phyloP scores from a whole-genome alignment of 1,140 invertebrate genomes.

The Drosophila chauvacae region DNA sequence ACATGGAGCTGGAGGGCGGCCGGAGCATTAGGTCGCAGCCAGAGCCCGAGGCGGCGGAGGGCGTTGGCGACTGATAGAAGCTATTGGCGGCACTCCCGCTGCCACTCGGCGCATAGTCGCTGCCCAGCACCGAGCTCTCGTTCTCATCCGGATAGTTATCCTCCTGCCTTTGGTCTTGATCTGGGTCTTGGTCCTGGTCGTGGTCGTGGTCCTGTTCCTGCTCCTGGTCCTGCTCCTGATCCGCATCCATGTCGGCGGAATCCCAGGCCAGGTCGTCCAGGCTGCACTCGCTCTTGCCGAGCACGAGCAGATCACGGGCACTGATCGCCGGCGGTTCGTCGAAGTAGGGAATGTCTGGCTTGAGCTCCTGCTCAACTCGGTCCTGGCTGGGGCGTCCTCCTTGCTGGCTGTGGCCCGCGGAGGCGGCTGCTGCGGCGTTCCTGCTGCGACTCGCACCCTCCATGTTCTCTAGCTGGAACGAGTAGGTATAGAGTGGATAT shows the following conservation, averaged over 20 bases:
- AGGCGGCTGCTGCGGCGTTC: constrained; percentile 26
- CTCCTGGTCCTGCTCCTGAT: constrained; percentile 12
- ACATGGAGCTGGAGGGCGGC: constrained; percentile 63
- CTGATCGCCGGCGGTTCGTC: constrained; percentile 37
- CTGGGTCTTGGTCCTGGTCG: constrained; percentile 6
- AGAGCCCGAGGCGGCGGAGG: constrained; percentile 35
- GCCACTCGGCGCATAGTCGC: constrained; percentile 52
- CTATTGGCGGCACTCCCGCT: constrained; percentile 63
- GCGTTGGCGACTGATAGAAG: constrained; percentile 66
- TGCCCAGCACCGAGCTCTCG: constrained; percentile 42
- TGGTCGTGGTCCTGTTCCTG: constrained; percentile 5
- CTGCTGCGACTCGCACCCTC: constrained; percentile 44
- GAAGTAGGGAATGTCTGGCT: constrained; percentile 80
- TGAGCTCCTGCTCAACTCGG: constrained; percentile 62
- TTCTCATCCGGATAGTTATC: constrained; percentile 66
- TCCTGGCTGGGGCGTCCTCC: constrained; percentile 37
- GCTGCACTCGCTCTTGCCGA: constrained; percentile 35
- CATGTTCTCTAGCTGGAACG: constrained; percentile 45
- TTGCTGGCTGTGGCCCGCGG: constrained; percentile 22
- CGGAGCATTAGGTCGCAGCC: constrained; percentile 66
- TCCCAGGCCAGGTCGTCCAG: constrained; percentile 40
- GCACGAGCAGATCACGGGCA: constrained; percentile 19
- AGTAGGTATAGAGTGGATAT: neutral
- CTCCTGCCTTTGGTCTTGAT: constrained; percentile 27
- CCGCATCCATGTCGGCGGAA: constrained; percentile 10